Evolutionary conservation across 2,113 vertebrate species (phyloP), one percentile per base, ranked within the genome.

Genomic region (Xiphophorus hellerii): DNA sequence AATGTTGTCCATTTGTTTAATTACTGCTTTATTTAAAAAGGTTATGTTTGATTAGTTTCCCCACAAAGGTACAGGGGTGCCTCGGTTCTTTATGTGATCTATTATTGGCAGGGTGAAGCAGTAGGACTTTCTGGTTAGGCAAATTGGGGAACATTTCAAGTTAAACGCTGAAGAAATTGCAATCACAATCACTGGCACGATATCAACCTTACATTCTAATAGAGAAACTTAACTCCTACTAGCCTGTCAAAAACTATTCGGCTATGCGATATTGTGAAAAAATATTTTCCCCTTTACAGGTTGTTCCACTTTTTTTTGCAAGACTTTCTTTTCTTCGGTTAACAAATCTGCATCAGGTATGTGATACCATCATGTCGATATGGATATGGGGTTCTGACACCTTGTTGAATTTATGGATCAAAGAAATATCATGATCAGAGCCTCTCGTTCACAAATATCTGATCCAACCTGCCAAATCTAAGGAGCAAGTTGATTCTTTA

Each of bases 1-100:
- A 80, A 28, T 62, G 70, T n/a, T 11, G 20, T 51, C 66, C 14
- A 64, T 54, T 22, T 58, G 25, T 74, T 80, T 68, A 35, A 78
- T 62, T 20, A 22, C 20, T 42, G 12, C 39, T 42, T 42, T 42
- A 20, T 22, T 54, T 22, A 54, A 54, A 54, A 54, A 54, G 48
- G 48, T 54, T 20, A 25, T 54, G 20, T 54, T 54, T 54, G 20
- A 54, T 54, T 54, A 7, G 22, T 20, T 54, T 54, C 20, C 48
- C 17, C 20, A 54, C 48, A 54, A 54, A 54, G 48, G 14, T 13
- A 4, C 14, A 42, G 39, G 39, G 39, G 1, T 54, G 48, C 2
- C 7, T 54, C 48, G 2, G 48, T 20, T 54, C 48, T 54, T 58
- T n/a, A 25, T 58, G 22, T n/a, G 17, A 58, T 10, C 51, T n/a